Evolutionary conservation across 2,888 invertebrate genomes (phyloP), one percentile per base, ranked within the genome.

Genomic region (Yponomeuta cagnagella): DNA sequence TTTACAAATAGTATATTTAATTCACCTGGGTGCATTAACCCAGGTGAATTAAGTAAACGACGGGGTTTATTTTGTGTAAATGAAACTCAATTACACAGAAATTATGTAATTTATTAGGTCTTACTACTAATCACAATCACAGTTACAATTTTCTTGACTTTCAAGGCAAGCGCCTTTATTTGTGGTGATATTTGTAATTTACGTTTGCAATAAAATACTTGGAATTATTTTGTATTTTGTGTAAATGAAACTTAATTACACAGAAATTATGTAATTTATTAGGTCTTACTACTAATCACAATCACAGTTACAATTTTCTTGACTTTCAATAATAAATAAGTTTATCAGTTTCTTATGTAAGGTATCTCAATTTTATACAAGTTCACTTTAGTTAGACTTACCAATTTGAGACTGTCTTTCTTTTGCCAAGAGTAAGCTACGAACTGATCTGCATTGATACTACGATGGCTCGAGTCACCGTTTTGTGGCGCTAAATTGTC

Each of bases 271-370:
- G n/a, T 37, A 43, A 67, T 67, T 3, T 15, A 67, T 67, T 43
- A 37, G 37, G 9, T 12, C 31, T 66, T 33, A 66, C 33, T 33
- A 31, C 66, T 66, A 66, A 37, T 37, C 37, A 66, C n/a, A 66
- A 66, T 66, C 66, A 66, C 66, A 66, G 66, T 31, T 66, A 66
- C n/a, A 63, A 30, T 64, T 64, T 30, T 64, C 12, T 43, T 64
- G 64, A 64, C 64, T 64, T 64, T 64, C 64, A 64, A 63, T 30
- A 31, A 64, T 64, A 64, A 64, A 31, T 64, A 64, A 23, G 30
- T n/a, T 23, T 31, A 10, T 65, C 12, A 66, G 31, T 33, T 10
- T 37, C 66, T 30, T 64, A 64, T 2, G 23, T 64, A 64, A 65
- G 43, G 43, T 8, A 65, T 10, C n/a, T 65, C 67, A 43, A 67